Evolutionary conservation across 2,888 invertebrate genomes (phyloP).

Genomic region (Deilephila porcellus): DNA sequence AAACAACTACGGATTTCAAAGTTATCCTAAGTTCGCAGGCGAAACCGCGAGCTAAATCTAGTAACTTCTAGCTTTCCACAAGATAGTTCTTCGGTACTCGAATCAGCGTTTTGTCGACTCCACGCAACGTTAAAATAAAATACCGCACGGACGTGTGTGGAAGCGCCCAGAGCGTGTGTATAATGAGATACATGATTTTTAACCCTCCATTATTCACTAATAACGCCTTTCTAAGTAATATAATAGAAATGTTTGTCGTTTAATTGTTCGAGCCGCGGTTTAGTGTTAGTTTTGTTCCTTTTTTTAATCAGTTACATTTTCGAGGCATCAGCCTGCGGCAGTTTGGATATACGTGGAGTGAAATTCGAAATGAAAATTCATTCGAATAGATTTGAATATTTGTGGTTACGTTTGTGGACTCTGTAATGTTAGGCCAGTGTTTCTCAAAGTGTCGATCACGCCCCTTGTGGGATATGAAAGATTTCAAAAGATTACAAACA

Average conservation of each 20-base stretch:
- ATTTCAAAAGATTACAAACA: too few species aligned
- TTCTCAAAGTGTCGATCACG: too few species aligned
- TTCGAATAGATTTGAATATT: too few species aligned
- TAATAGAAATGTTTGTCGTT: conserved; percentile 21
- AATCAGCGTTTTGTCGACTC: not conserved
- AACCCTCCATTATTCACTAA: conserved; percentile 15
- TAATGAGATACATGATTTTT: conserved; percentile 18
- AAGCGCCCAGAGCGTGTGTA: conserved; percentile 10
- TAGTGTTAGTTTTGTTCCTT: conserved; percentile 5
- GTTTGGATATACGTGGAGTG: not conserved
- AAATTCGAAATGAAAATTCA: not conserved
- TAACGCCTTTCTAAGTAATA: conserved; percentile 20
- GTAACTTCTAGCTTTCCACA: too few species aligned
- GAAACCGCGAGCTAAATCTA: too few species aligned
- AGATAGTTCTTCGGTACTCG: not conserved
- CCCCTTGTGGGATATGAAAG: too few species aligned
- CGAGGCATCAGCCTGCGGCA: not conserved
- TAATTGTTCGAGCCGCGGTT: conserved; percentile 2
- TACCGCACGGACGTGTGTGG: not conserved
- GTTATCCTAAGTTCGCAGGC: too few species aligned
- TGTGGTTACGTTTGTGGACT: too few species aligned
- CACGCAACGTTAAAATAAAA: not conserved
- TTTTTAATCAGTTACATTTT: not conserved
- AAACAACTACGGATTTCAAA: too few species aligned
- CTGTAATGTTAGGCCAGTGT: too few species aligned